Evolutionary conservation across 2,113 vertebrate genomes (phyloP).

Genomic region (Alosa alosa): DNA sequence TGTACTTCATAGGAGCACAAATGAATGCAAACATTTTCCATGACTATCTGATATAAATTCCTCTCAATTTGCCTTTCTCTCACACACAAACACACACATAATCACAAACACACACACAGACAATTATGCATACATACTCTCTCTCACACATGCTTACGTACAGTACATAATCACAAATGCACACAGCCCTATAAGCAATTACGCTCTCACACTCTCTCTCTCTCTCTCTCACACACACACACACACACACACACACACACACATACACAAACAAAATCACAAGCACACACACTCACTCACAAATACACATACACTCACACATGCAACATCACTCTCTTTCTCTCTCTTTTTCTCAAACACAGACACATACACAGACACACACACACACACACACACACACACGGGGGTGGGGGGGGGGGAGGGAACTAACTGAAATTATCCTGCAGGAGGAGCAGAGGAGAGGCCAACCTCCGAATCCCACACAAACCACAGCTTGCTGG

Average conservation of each 20-base stretch:
- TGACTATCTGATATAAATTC: not conserved
- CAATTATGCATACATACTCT: not conserved
- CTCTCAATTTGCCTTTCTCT: not conserved
- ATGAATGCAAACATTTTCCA: not conserved
- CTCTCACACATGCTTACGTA: not conserved
- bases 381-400: too few relatives aligned
- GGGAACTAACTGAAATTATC: slow-evolving; percentile 37
- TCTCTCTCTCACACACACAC: not conserved
- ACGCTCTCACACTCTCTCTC: not conserved
- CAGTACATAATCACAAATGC: not conserved
- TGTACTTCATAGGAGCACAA: not conserved
- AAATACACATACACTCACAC: not conserved
- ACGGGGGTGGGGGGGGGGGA: not conserved
- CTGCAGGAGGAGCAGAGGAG: slow-evolving; percentile 35
- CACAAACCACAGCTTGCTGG: not conserved
- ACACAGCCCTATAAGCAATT: not conserved
- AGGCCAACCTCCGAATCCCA: not conserved
- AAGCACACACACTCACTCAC: not conserved
- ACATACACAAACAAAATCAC: not conserved
- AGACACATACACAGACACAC: not conserved
- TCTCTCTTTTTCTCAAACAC: not conserved
- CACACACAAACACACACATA: not conserved
- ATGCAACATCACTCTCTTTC: not conserved
- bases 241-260: too few relatives aligned
- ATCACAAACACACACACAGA: not conserved